Evolutionary conservation across 2,888 invertebrate species (phyloP).

Genomic region (Acanthosepion esculentum): DNA sequence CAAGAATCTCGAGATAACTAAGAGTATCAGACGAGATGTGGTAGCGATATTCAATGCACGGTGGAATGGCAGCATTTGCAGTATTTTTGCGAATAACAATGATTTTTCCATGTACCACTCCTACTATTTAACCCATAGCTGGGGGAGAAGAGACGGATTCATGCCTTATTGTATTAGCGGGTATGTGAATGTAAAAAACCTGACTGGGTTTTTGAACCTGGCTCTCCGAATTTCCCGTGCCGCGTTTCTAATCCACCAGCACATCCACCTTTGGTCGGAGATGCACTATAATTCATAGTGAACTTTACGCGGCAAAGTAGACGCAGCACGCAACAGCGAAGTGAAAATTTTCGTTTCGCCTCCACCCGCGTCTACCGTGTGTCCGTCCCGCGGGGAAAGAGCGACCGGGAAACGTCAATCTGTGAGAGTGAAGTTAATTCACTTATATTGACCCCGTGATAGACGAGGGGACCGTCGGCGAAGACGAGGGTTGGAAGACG

Average conservation of each 20-base stretch:
- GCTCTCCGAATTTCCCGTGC: too few species aligned
- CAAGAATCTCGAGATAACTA: too few species aligned
- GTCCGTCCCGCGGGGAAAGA: not conserved
- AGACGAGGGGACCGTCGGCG: not conserved
- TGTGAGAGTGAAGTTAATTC: slow-evolving; percentile 5
- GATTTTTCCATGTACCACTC: too few species aligned
- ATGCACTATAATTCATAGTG: not conserved
- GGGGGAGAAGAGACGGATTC: too few species aligned
- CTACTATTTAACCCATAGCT: too few species aligned
- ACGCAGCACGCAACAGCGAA: not conserved
- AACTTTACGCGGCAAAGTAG: not conserved
- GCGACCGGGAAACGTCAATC: not conserved
- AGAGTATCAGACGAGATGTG: too few species aligned
- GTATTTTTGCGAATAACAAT: too few species aligned
- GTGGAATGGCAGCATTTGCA: too few species aligned
- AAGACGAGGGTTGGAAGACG: not conserved
- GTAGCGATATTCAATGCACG: too few species aligned
- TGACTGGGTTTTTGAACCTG: too few species aligned
- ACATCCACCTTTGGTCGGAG: not conserved
- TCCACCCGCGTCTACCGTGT: not conserved
- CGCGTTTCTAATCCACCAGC: not conserved
- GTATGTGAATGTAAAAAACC: too few species aligned
- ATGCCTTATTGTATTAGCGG: too few species aligned
- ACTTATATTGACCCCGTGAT: not conserved
- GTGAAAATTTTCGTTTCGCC: not conserved